Base-by-base conservation (phyloP, 2,797 vertebrate species). In the Heterohyrax brucei region DNA sequence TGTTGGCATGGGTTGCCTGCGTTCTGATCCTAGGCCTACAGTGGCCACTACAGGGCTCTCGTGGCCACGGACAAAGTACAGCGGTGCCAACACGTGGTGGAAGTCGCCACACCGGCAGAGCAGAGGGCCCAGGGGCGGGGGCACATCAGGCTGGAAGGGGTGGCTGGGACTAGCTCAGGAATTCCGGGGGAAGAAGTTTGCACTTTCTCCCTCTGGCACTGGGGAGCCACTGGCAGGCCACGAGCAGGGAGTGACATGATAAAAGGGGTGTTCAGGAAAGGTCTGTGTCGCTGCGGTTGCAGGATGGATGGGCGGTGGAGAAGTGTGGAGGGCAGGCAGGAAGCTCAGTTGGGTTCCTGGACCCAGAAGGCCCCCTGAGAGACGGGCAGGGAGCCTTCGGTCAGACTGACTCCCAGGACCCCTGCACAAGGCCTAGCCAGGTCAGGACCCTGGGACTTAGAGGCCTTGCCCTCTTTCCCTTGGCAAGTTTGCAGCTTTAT, bases 191-290 rank as follows among this genome's bases (percentile, higher is more conserved):
- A 96, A 89, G 94, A 80, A 18, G 80, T 73, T 80, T 84, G 61
- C 4, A 8, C 93, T 87, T 87, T 97, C 96, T 95, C 97, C 95
- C 94, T 91, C 94, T 5, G 95, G 91, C 96, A 2, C 96, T 56
- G 95, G 86, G 95, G 96, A 97, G 96, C 95, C 93, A 82, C 90
- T 48, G 93, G 91, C 96, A 66, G 93, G 97, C 96, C 94, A 68
- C 2, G 77, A 66, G 78, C 91, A 46, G 97, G 97, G 97, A 96
- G 96, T 84, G 96, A 98, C 96, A 95, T 98, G 97, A 98, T 97
- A 92, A 93, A 98, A 87, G 78, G 96, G 89, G 97, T 98, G 96
- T 96, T 95, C 30, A 0, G 70, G 94, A 85, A 94, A 64, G 89
- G 91, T 90, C 93, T 79, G 80, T 1, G 46, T 0, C 50, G 78